Evolutionary conservation across 37 sponge, comb jelly and placozoan genomes (phyloP), one percentile per base, ranked within the genome.

Genomic region (Hormiphora californensis): DNA sequence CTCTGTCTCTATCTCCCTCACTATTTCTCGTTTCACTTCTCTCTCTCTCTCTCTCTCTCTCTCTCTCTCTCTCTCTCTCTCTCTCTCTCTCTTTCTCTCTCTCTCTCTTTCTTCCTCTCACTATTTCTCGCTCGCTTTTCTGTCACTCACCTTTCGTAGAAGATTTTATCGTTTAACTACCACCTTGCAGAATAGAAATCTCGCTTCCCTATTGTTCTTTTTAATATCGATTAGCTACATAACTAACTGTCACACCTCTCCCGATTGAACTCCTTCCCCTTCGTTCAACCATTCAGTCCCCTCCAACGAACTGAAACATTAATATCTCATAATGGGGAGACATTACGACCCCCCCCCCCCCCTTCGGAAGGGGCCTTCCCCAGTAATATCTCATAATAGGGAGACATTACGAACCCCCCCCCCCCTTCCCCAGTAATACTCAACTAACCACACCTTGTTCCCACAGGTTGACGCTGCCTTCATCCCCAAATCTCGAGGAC

Each of bases 381-480:
- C n/a, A n/a, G n/a, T n/a, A n/a, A n/a, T n/a, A n/a, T n/a, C n/a
- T n/a, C n/a, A n/a, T n/a, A n/a, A n/a, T n/a, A n/a, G n/a, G n/a
- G n/a, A n/a, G n/a, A n/a, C n/a, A n/a, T n/a, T n/a, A n/a, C n/a
- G n/a, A n/a, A n/a, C n/a, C n/a, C n/a, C n/a, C n/a, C n/a, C n/a
- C n/a, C n/a, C n/a, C n/a, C n/a, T n/a, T n/a, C n/a, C n/a, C n/a
- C n/a, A n/a, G n/a, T n/a, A n/a, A n/a, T n/a, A n/a, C n/a, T n/a
- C 53, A 49, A 49, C 15, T 17, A 17, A 49, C 15, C 46, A 0
- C 78, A 39, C 32, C 4, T 30, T 43, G 0, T 78, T 43, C 0
- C 21, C 15, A 0, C 88, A 98, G 99, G 62, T 98, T 41, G 99
- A 98, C 57, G 99, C 95, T 36, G 95, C 99, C 0, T 98, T 98